Evolutionary conservation across 2,797 vertebrate genomes (phyloP), one percentile per base, ranked within the genome.

Genomic region (Tokudaia tokunoshimensis): DNA sequence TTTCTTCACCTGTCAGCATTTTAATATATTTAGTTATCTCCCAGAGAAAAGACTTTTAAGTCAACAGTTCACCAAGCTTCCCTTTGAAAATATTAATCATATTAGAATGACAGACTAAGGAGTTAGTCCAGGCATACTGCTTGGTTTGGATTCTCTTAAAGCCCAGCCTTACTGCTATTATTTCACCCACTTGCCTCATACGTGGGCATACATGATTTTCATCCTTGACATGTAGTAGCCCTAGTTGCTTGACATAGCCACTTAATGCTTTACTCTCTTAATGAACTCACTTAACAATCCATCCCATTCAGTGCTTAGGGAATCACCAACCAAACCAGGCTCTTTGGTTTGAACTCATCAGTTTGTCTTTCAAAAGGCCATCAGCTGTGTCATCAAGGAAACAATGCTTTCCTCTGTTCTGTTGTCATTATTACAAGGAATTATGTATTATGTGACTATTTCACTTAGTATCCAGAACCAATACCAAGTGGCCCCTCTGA

Each of bases 1-100:
- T 70, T 72, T 84, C 9, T 57, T 44, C 81, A 92, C 14, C 20
- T 20, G 15, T 47, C 8, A 57, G 20, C 6, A 29, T 74, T 92
- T 47, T n/a, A 52, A 37, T 20, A 22, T 29, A 26, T 94, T 59
- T 94, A 59, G 44, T 76, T 92, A 24, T 92, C 84, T 92, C 26
- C 6, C 63, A 89, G 91, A 65, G 82, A 89, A 24, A 81, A 13
- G 50, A 88, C 6, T 89, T 91, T 94, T 76, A 67, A 92, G 41
- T 79, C 8, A 92, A 89, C n/a, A 7, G 0, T 81, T 97, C 90
- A 74, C 82, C 70, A 87, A 50, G 37, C 55, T 75, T 87, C 47
- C 17, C 57, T 91, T 89, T 80, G 75, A 41, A 31, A 94, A 67
- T n/a, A 78, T 59, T 84, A 26, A 50, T 22, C 52, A 6, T 57